Conservation (phyloP, 2,888 invertebrate genomes). For the Ommatoiulus sabulosus region DNA sequence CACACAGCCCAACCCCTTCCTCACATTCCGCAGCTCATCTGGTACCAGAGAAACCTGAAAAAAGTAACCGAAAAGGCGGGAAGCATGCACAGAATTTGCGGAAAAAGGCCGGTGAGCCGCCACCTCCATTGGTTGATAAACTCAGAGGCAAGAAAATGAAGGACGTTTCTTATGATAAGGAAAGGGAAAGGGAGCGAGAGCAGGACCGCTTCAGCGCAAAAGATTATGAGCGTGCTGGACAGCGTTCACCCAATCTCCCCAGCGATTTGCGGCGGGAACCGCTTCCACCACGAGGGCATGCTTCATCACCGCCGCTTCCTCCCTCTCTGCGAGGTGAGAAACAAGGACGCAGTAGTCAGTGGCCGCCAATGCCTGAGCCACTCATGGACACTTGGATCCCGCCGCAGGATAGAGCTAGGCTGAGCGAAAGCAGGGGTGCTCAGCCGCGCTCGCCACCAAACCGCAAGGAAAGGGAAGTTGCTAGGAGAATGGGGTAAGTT, state of each 20-base stretch:
- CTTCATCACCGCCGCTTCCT: not conserved
- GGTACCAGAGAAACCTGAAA: not conserved
- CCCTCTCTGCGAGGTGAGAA: not conserved
- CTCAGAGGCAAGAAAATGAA: not conserved
- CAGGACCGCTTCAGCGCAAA: not conserved
- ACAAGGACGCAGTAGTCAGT: not conserved
- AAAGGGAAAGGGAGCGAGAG: not conserved
- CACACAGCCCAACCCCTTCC: not conserved
- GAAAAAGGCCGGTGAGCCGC: not conserved
- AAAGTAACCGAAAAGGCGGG: not conserved
- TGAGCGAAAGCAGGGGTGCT: not conserved
- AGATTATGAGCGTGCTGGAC: conserved; percentile 12
- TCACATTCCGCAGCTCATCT: not conserved
- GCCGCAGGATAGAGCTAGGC: not conserved
- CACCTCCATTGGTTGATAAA: not conserved
- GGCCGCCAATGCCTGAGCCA: not conserved
- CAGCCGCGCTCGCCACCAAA: conserved; percentile 14
- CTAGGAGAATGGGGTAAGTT: not conserved
- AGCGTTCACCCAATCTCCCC: not conserved
- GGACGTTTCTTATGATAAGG: not conserved
- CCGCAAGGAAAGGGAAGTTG: conserved; percentile 6
- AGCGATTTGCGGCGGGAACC: not conserved
- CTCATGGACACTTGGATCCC: not conserved
- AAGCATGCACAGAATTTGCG: not conserved
- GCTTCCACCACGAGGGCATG: not conserved